These are phyloP conservation scores for Ditylenchus dipsaci DNA, from an alignment of 1,140 invertebrate genomes.

Conservation along the genomic window DNA sequence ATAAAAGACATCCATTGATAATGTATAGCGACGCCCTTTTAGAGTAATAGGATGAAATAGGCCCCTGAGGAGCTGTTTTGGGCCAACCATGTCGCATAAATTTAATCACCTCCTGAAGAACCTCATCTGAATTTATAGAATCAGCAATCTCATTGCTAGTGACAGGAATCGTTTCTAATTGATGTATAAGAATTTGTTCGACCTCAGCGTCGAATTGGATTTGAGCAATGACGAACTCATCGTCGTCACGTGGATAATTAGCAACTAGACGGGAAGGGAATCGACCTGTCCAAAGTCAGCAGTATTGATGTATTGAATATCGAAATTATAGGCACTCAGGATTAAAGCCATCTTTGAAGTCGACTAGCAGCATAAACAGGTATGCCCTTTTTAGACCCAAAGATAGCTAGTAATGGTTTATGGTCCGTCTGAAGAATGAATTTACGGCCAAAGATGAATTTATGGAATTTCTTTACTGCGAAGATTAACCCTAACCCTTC, in stretches of 20 bases:
- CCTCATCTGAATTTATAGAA: background rate
- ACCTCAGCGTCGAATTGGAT: slow-evolving; percentile 12
- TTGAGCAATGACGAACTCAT: slow-evolving; percentile 13
- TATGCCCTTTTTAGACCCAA: slow-evolving; percentile 17
- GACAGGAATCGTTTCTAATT: background rate
- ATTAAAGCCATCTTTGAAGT: slow-evolving; percentile 17
- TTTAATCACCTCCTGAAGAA: background rate
- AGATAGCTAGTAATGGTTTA: slow-evolving; percentile 19
- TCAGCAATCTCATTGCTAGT: slow-evolving; percentile 7
- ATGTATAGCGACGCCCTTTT: no score
- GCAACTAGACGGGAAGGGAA: slow-evolving; percentile 11
- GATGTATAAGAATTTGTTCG: background rate
- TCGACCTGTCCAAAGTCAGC: slow-evolving; percentile 12
- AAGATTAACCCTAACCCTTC: slow-evolving; percentile 54
- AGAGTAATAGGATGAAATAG: no score
- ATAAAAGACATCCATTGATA: slow-evolving; percentile 28
- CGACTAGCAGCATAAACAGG: slow-evolving; percentile 11
- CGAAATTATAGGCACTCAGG: slow-evolving; percentile 9
- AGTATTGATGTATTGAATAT: slow-evolving; percentile 18
- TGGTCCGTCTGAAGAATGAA: slow-evolving; percentile 18
- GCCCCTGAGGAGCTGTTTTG: background rate
- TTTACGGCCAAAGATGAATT: slow-evolving; percentile 13
- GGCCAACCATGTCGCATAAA: background rate
- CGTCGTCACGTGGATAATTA: slow-evolving; percentile 11
- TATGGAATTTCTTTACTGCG: slow-evolving; percentile 19